phyloP scores from a whole-genome alignment of 1,140 invertebrate species.

The Lordiphosa stackelbergi region DNA sequence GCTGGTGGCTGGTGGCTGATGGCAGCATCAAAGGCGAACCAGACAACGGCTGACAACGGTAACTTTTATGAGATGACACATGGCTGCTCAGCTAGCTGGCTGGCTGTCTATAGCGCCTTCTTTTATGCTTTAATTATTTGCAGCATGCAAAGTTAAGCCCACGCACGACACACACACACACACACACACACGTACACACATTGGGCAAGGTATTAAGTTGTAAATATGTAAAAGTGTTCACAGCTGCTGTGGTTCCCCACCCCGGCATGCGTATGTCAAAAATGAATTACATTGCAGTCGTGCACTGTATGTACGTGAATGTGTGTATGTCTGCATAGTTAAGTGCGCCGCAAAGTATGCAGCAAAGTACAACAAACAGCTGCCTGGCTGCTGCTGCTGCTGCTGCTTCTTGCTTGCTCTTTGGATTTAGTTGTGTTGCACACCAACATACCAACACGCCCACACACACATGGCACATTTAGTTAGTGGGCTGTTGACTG shows the following conservation, averaged over 20 bases:
- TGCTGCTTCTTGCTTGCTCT: constrained; percentile 29
- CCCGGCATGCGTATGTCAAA: constrained; percentile 43
- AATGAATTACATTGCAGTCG: constrained; percentile 64
- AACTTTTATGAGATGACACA: constrained; percentile 59
- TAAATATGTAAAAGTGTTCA: constrained; percentile 59
- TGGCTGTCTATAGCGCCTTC: constrained; percentile 36
- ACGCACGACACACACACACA: constrained; percentile 22
- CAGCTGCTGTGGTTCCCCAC: constrained; percentile 39
- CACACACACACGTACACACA: constrained; percentile 23
- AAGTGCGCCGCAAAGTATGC: constrained; percentile 66
- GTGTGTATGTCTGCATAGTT: constrained; percentile 55
- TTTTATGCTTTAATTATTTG: constrained; percentile 72
- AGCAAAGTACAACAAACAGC: constrained; percentile 67
- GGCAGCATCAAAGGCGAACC: constrained; percentile 47
- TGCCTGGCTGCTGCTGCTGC: constrained; percentile 24
- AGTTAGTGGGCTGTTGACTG: constrained; percentile 50
- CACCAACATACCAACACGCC: constrained; percentile 10
- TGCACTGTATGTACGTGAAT: constrained; percentile 24
- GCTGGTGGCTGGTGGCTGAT: constrained; percentile 9
- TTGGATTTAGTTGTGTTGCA: constrained; percentile 42
- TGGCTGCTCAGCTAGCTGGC: constrained; percentile 44
- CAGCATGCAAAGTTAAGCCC: constrained; percentile 67
- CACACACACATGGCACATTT: constrained; percentile 42
- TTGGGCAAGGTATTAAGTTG: constrained; percentile 67
- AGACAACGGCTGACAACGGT: constrained; percentile 31